A percentile compares a stretch with the other conserved stretches of the same genome.
Conservation (phyloP, 2,797 vertebrate species). For the Rallus crepitans region DNA sequence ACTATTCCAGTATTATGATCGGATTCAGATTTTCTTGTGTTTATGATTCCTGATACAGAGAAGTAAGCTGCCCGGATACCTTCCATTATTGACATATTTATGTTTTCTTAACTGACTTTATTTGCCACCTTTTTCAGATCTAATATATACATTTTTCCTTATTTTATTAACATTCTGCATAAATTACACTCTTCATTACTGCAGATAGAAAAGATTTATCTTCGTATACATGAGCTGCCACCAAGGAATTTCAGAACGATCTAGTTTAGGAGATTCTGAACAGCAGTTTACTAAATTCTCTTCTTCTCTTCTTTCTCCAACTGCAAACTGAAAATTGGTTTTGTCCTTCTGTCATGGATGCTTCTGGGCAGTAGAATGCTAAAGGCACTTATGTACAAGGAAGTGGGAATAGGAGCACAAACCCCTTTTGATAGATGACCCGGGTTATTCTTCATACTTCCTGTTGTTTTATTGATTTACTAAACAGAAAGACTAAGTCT, state of each 20-base stretch:
- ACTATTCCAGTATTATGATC: conserved; percentile 1
- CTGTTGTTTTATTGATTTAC: conserved; percentile 78
- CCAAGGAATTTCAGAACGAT: conserved; percentile 59
- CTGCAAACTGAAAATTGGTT: conserved; percentile 43
- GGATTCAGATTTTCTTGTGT: conserved; percentile 43
- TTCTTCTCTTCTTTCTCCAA: conserved; percentile 1
- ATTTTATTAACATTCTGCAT: conserved; percentile 57
- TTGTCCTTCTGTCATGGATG: conserved; percentile 64
- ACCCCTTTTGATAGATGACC: conserved; percentile 71
- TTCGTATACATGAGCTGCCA: conserved; percentile 53
- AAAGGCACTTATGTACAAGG: conserved; percentile 60
- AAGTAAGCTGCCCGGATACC: not conserved
- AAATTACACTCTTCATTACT: conserved; percentile 50
- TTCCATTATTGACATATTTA: not conserved
- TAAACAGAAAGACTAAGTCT: conserved; percentile 76
- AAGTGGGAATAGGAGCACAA: conserved; percentile 64
- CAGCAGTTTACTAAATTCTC: conserved; percentile 39
- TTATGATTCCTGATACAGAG: not conserved
- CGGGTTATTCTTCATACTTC: conserved; percentile 55
- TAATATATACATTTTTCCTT: not conserved
- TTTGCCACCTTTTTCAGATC: conserved; percentile 16
- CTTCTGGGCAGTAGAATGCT: conserved; percentile 38
- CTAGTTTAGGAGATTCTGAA: conserved; percentile 41
- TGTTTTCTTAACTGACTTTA: conserved; percentile 13
- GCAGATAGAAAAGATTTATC: conserved; percentile 50